Percentiles rank a stretch among this genome's conserved stretches.
Evolutionary conservation across 2,113 vertebrate genomes (phyloP).

Genomic region (Herpetotheres cachinnans): DNA sequence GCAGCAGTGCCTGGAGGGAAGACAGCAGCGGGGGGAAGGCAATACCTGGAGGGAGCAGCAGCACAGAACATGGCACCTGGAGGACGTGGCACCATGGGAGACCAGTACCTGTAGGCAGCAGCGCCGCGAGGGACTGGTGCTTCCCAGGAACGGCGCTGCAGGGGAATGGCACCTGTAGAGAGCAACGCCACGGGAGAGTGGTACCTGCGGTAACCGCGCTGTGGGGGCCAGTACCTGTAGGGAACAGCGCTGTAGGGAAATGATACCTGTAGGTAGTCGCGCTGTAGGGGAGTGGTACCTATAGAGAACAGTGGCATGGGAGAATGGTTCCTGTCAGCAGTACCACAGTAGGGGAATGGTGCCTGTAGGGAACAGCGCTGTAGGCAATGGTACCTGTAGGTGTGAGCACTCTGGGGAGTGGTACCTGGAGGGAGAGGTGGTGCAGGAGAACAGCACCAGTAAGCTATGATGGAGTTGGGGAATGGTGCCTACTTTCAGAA

Average conservation of each 20-base stretch:
- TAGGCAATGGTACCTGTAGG: neutral
- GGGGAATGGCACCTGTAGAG: neutral
- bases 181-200: neutral
- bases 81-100: neutral
- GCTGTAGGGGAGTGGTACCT: neutral
- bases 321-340: neutral
- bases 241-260: neutral
- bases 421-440: neutral
- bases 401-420: neutral
- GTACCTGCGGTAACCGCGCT: neutral
- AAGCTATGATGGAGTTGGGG: neutral
- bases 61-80: slow-evolving; percentile 21
- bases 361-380: neutral
- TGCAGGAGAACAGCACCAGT: fast-evolving
- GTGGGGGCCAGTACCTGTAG: neutral
- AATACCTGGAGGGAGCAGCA: neutral
- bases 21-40: neutral
- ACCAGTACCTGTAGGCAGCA: neutral
- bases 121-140: neutral
- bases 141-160: fast-evolving
- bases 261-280: neutral
- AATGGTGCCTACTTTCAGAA: neutral
- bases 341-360: fast-evolving
- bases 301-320: neutral
- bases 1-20: neutral